A percentile compares a stretch with the other conserved stretches of the same genome.
phyloP scores from a whole-genome alignment of 2,888 invertebrate genomes.

The Heliconius charithonia region DNA sequence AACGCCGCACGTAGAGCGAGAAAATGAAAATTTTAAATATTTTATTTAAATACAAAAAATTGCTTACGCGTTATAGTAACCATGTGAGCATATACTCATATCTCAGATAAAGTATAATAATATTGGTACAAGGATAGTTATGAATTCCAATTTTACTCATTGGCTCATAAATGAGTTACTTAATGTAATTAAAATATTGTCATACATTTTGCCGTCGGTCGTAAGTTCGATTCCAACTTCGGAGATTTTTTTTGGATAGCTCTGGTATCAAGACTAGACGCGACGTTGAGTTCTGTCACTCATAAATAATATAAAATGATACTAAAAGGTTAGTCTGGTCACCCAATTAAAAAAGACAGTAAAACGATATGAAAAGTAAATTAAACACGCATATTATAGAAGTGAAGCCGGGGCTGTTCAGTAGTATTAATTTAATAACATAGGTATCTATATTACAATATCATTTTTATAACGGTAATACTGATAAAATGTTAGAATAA shows the following conservation, averaged over 20 bases:
- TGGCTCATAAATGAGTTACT: background rate
- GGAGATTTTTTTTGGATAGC: too few relatives aligned
- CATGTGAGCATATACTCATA: background rate
- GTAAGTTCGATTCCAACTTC: background rate
- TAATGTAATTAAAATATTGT: background rate
- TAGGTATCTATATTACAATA: background rate
- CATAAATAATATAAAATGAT: too few relatives aligned
- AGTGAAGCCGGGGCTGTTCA: background rate
- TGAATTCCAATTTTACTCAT: background rate
- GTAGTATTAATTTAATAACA: background rate
- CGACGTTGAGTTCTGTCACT: too few relatives aligned
- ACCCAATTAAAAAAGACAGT: too few relatives aligned
- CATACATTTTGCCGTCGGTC: too few relatives aligned
- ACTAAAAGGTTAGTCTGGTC: too few relatives aligned
- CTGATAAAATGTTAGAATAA: background rate
- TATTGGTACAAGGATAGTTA: constrained; percentile 1
- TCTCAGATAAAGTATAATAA: constrained; percentile 6
- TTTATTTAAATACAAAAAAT: too few relatives aligned
- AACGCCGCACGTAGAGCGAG: background rate
- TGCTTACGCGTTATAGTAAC: background rate
- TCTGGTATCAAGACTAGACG: too few relatives aligned
- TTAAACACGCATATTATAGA: background rate
- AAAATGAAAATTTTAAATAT: too few relatives aligned
- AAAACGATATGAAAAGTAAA: background rate
- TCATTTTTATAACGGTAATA: background rate